phyloP scores from a whole-genome alignment of 2,888 invertebrate species.

The Anodontia alba region DNA sequence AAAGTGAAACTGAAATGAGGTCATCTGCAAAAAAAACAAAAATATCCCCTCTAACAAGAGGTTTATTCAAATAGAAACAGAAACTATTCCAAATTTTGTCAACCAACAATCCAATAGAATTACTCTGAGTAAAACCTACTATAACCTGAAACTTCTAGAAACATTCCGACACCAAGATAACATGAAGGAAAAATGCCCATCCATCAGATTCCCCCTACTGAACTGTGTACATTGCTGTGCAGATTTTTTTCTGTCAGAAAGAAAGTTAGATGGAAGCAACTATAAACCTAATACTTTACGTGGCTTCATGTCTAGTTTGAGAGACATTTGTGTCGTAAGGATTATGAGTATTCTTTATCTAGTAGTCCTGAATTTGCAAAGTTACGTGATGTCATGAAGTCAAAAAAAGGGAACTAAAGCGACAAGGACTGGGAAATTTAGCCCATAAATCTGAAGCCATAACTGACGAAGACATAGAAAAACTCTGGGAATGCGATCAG shows the following conservation, averaged over 20 bases:
- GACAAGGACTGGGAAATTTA: neutral
- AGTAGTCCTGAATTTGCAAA: neutral
- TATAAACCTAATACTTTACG: neutral
- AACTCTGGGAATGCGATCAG: conserved; percentile 27
- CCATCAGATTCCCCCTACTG: neutral
- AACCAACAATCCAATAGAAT: neutral
- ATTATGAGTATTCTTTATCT: neutral
- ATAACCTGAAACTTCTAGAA: neutral
- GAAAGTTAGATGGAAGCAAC: neutral
- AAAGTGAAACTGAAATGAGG: too few relatives aligned
- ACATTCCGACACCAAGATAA: neutral
- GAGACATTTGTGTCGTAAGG: neutral
- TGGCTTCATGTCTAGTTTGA: neutral
- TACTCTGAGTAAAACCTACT: neutral
- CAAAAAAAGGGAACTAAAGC: neutral
- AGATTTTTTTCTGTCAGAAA: neutral
- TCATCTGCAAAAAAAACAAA: too few relatives aligned
- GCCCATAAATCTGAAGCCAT: conserved; percentile 9
- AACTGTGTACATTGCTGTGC: neutral
- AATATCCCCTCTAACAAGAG: neutral
- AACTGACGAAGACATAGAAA: conserved; percentile 26
- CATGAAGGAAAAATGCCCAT: neutral
- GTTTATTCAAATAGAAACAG: neutral
- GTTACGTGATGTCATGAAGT: neutral
- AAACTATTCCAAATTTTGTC: neutral